Evolutionary conservation across 2,797 vertebrate genomes (phyloP).

Genomic region (Pangasius sanitwongsei): DNA sequence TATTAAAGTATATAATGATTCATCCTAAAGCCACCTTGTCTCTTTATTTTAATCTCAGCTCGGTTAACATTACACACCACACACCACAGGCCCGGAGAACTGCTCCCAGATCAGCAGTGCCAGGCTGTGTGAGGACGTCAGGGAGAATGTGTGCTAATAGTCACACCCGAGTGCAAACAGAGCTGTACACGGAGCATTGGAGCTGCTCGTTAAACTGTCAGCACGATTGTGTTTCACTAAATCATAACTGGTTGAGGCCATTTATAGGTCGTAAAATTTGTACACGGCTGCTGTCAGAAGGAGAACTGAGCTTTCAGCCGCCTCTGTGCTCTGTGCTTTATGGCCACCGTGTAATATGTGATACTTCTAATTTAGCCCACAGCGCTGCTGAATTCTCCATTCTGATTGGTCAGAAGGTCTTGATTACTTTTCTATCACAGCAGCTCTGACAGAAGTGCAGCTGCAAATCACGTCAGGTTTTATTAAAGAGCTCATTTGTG

Average conservation of each 20-base stretch:
- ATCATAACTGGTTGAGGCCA: slow-evolving; percentile 43
- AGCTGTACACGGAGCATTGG: slow-evolving; percentile 35
- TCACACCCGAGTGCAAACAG: slow-evolving; percentile 50
- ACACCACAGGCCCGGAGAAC: neutral
- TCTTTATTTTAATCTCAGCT: slow-evolving; percentile 9
- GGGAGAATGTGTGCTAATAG: slow-evolving; percentile 27
- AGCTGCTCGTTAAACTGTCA: slow-evolving; percentile 51
- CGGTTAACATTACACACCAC: neutral
- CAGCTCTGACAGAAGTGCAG: neutral
- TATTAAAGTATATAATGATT: slow-evolving; percentile 29
- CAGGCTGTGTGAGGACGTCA: slow-evolving; percentile 27
- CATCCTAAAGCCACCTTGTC: neutral
- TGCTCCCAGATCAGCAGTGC: slow-evolving; percentile 28
- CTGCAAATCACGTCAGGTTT: neutral
- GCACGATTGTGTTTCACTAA: slow-evolving; percentile 50
- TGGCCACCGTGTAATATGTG: neutral
- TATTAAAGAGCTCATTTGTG: neutral
- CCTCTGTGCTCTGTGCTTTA: neutral
- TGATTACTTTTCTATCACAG: neutral
- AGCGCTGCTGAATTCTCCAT: neutral
- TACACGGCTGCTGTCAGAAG: slow-evolving; percentile 36
- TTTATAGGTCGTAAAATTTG: slow-evolving; percentile 53
- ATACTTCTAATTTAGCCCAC: neutral
- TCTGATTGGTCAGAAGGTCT: neutral
- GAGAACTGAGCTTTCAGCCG: slow-evolving; percentile 10